Evolutionary conservation across 2,888 invertebrate species (phyloP), one percentile per base, ranked within the genome.

Genomic region (Nemoura dubitans): DNA sequence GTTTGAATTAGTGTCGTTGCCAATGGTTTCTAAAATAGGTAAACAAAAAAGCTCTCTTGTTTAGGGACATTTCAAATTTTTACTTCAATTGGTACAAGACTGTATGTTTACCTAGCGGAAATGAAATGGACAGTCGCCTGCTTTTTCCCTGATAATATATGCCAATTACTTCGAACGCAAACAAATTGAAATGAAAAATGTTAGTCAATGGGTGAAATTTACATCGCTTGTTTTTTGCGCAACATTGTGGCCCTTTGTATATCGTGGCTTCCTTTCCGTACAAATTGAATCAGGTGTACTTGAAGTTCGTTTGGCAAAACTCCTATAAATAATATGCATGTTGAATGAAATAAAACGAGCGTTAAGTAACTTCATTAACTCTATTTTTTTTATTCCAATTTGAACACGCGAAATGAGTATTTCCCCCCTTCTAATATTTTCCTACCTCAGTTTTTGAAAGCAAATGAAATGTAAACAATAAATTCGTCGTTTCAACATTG

Each of bases 401-500:
- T 59, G 59, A 3, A 59, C 59, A 59, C 59, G 59, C 59, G 59
- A 59, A n/a, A 29, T 81, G 81, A 29, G 81, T 30, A 81, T 30
- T 27, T 29, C 81, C 16, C 59, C 21, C 59, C 59, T 59, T 59
- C 21, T 59, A 78, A 27, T 78, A 78, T 78, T 26, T 26, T 28
- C 16, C 27, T 78, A 78, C 78, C 78, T 78, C 78, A 28, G 26
- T 27, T 78, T 78, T 78, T 28, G 78, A 78, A 26, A 26, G 27
- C 59, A 27, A 84, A 76, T 84, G 84, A 84, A 76, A 84, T 76
- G 84, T 59, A 76, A 84, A 84, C 59, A 76, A 76, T 43, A 27
- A 84, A 76, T 84, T 84, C 59, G n/a, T 29, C 59, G 76, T 76
- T 29, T 76, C 59, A 84, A 84, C 59, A 84, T 76, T 28, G 84